phyloP scores from a whole-genome alignment of 2,113 vertebrate genomes.

The Erpornis zantholeuca region DNA sequence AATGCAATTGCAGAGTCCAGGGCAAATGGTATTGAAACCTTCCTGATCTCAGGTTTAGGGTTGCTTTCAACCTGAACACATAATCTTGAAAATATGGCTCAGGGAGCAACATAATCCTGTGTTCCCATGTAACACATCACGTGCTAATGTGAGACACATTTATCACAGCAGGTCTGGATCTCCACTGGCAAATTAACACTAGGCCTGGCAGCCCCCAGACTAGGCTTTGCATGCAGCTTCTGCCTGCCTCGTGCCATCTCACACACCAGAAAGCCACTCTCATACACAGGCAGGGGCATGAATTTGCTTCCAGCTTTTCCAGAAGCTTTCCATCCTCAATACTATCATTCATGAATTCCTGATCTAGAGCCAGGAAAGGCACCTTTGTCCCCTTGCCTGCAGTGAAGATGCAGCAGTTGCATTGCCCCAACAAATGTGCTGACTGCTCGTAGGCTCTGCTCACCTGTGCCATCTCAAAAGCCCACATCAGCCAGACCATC shows the following conservation, averaged over 20 bases:
- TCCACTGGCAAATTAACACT: not conserved
- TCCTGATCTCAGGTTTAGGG: not conserved
- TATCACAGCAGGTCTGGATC: not conserved
- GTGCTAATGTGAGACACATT: not conserved
- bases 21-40: not conserved
- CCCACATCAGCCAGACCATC: not conserved
- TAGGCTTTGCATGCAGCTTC: not conserved
- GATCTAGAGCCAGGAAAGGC: not conserved
- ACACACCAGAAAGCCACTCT: not conserved
- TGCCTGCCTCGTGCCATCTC: not conserved
- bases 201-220: not conserved
- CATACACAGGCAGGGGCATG: rapidly evolving
- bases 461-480: rapidly evolving
- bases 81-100: not conserved
- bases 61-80: not conserved
- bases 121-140: not conserved
- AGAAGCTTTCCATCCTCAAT: not conserved
- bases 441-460: not conserved
- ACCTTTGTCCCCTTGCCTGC: not conserved
- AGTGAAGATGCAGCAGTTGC: rapidly evolving
- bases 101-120: not conserved
- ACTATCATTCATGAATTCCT: not conserved
- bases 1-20: not conserved
- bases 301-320: not conserved
- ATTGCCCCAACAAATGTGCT: rapidly evolving